phyloP scores from a whole-genome alignment of 2,113 vertebrate genomes.

The Tachycineta bicolor region DNA sequence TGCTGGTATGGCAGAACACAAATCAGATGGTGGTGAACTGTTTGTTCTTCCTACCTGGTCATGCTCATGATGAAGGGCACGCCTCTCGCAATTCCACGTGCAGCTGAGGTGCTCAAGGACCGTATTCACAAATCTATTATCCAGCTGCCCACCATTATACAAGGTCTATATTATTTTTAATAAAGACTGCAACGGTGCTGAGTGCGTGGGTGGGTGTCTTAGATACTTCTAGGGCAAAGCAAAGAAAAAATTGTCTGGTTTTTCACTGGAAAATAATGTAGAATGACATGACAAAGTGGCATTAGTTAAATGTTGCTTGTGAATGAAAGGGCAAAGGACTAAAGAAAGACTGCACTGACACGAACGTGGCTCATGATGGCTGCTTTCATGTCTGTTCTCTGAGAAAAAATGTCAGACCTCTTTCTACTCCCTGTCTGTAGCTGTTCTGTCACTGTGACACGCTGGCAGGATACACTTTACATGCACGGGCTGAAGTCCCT shows the following conservation, averaged over 20 bases:
- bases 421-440: background rate
- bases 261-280: background rate
- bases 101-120: background rate
- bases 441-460: background rate
- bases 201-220: background rate
- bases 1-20: background rate
- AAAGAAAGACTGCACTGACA: background rate
- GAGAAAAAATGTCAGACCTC: background rate
- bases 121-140: background rate
- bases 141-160: background rate
- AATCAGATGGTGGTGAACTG: background rate
- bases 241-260: background rate
- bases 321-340: background rate
- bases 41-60: background rate
- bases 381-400: background rate
- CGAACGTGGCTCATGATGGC: accelerated
- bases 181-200: background rate
- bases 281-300: background rate
- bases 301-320: background rate
- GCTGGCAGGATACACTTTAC: background rate
- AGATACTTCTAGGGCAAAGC: background rate
- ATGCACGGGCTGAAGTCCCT: accelerated
- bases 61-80: background rate
- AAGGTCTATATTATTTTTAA: background rate
- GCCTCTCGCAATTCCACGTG: background rate